Evolutionary conservation across 1,140 invertebrate genomes (phyloP).

Genomic region (Cyphomyrmex costatus): DNA sequence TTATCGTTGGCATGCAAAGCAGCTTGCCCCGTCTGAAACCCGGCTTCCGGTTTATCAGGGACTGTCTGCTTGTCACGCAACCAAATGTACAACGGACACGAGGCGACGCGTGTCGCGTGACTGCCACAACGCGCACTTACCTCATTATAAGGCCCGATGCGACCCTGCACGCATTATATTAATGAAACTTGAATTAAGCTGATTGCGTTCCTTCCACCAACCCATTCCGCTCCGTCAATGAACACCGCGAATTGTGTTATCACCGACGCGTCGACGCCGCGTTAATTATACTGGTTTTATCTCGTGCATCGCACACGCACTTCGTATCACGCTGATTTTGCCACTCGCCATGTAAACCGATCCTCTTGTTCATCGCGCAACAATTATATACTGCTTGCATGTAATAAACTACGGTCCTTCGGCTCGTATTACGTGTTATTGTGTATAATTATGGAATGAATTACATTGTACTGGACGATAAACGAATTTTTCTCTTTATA

Average conservation of each 20-base stretch:
- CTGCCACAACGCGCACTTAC: constrained; percentile 71
- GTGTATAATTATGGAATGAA: constrained; percentile 9
- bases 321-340: constrained; percentile 27
- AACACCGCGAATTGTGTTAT: constrained; percentile 47
- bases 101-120: constrained; percentile 72
- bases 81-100: constrained; percentile 66
- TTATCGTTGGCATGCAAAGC: constrained; percentile 81
- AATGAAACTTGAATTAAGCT: constrained; percentile 79
- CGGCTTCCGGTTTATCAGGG: constrained; percentile 72
- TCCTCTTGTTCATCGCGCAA: constrained; percentile 33
- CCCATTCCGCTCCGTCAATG: constrained; percentile 63
- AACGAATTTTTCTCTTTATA: background rate
- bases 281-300: constrained; percentile 73
- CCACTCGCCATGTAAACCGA: background rate
- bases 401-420: constrained; percentile 2
- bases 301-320: constrained; percentile 14
- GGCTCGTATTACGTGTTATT: background rate
- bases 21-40: constrained; percentile 67
- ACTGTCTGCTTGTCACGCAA: constrained; percentile 75
- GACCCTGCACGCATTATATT: constrained; percentile 76
- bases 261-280: constrained; percentile 20
- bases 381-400: constrained; percentile 18
- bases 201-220: constrained; percentile 71
- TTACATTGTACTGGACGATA: constrained; percentile 5
- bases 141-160: constrained; percentile 74